These are phyloP conservation scores for Trachelus tabidus DNA, from an alignment of 2,888 invertebrate species.

Conservation along the genomic window DNA sequence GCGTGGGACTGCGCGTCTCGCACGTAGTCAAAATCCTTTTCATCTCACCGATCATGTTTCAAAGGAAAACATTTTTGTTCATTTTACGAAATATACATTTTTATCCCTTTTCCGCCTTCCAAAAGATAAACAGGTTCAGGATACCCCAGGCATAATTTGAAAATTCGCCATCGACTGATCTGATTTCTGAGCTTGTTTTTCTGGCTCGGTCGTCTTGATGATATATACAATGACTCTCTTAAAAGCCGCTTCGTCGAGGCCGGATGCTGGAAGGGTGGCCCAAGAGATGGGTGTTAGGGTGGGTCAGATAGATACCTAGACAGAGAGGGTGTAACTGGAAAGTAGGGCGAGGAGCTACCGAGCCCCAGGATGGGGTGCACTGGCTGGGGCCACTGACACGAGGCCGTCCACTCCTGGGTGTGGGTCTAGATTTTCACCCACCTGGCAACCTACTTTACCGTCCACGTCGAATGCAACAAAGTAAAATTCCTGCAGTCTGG, in stretches of 20 bases:
- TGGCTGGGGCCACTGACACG: slow-evolving; percentile 55
- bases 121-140: background rate
- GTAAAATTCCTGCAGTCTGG: background rate
- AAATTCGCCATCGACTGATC: background rate
- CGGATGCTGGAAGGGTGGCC: slow-evolving; percentile 12
- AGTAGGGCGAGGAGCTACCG: slow-evolving; percentile 35
- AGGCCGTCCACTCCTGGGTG: slow-evolving; percentile 45
- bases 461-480: background rate
- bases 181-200: background rate
- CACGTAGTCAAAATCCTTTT: too few relatives aligned
- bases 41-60: too few relatives aligned
- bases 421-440: slow-evolving; percentile 36
- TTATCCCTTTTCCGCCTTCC: too few relatives aligned
- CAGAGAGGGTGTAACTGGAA: slow-evolving; percentile 31
- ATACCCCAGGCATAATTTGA: background rate
- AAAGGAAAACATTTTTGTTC: too few relatives aligned
- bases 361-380: slow-evolving; percentile 47
- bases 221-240: slow-evolving; percentile 35
- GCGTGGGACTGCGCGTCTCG: background rate
- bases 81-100: too few relatives aligned
- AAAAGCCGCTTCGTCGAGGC: slow-evolving; percentile 22
- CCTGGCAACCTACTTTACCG: slow-evolving; percentile 50
- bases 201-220: background rate
- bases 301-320: slow-evolving; percentile 8
- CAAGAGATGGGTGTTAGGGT: slow-evolving; percentile 8